Evolutionary conservation across 1,140 invertebrate genomes (phyloP), one percentile per base, ranked within the genome.

Genomic region (Propsilocerus akamusi): DNA sequence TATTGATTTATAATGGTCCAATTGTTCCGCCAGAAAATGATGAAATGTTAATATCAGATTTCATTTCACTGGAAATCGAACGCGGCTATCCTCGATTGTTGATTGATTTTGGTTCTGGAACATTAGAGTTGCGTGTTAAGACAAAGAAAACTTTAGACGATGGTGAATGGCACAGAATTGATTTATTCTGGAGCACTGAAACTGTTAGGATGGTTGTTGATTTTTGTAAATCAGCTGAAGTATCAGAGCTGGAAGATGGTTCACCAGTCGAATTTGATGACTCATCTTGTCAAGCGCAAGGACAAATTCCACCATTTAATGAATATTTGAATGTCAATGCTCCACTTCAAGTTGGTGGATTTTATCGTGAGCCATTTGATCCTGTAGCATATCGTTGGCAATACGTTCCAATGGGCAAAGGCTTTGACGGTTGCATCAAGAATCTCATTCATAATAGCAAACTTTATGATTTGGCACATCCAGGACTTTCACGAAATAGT

Each of bases 301-400:
- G 87, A 10, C 77, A 74, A 1, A 89, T 97, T 53, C 89, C 89
- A 11, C 89, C 91, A 2, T 96, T 96, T 67, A 95, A 94, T 64
- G 90, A 95, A 65, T 97, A 93, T 59, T 71, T 98, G 3, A 97
- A 98, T 69, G 90, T 97, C 0, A 96, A 97, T 68, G 81, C 89
- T 0, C 90, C 93, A 0, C 69, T 97, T 23, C 92, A 97, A 71
- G 74, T 98, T 46, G 93, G 93, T 28, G 94, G 94, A 2, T 66
- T 90, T 3, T 84, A 87, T 58, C 78, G 89, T 14, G 83, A 89
- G 57, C 81, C 85, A 54, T 86, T 87, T 53, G 87, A 92, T 56
- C 85, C 84, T 1, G 78, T 79, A 8, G 77, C 84, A 49, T 93
- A 89, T 61, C 79, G 82, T 54, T 90, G 83, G 84, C 80, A 83